These are phyloP conservation scores for Agonum fuliginosum DNA, from an alignment of 2,888 invertebrate species.

Conservation along the genomic window DNA sequence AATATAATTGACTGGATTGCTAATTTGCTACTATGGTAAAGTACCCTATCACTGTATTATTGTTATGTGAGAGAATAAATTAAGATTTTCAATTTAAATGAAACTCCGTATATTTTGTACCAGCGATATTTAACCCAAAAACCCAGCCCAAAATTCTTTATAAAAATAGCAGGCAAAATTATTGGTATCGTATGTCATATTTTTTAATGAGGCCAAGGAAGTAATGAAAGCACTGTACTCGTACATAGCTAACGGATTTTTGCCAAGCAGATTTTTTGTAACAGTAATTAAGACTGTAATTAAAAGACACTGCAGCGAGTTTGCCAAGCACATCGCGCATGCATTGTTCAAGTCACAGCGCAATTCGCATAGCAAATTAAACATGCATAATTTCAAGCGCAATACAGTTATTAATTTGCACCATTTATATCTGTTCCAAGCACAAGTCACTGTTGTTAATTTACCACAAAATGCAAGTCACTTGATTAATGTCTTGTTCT, in stretches of 20 bases:
- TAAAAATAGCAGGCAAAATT: too few relatives aligned
- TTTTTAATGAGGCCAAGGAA: background rate
- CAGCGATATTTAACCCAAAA: too few relatives aligned
- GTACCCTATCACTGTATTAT: too few relatives aligned
- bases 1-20: too few relatives aligned
- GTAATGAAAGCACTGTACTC: conserved; percentile 8
- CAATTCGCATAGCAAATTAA: background rate
- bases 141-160: too few relatives aligned
- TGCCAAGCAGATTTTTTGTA: background rate
- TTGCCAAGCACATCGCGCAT: conserved; percentile 10
- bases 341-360: conserved; percentile 6
- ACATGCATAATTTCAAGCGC: conserved; percentile 9
- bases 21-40: too few relatives aligned
- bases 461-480: too few relatives aligned
- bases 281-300: background rate
- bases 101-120: too few relatives aligned
- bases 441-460: background rate
- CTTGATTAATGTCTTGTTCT: background rate
- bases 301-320: conserved; percentile 5
- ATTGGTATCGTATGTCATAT: background rate
- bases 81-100: too few relatives aligned
- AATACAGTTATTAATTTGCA: conserved; percentile 21
- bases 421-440: background rate
- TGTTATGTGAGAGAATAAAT: too few relatives aligned
- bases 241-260: background rate